A percentile compares a stretch with the other conserved stretches of the same genome.
Evolutionary conservation across 1,140 invertebrate species (phyloP).

Genomic region (Chrysomallon squamiferum): DNA sequence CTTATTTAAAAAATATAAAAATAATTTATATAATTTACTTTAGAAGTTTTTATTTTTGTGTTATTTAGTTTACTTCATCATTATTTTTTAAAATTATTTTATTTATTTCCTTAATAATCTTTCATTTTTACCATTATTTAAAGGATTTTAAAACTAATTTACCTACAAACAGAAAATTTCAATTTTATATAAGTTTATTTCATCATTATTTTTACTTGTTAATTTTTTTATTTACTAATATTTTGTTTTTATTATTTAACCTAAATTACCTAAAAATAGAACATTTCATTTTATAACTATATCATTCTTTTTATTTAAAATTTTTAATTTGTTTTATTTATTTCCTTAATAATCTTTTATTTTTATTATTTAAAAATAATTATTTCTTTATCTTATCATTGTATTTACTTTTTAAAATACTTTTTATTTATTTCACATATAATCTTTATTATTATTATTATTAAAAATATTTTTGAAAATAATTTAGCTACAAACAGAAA

Average conservation of each 20-base stretch:
- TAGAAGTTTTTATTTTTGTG: too few relatives aligned
- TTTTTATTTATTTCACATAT: background rate
- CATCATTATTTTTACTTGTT: background rate
- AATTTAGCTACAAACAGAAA: too few relatives aligned
- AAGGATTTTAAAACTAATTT: background rate
- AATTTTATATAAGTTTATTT: background rate
- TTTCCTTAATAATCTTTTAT: background rate
- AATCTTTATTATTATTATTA: background rate
- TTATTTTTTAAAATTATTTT: too few relatives aligned
- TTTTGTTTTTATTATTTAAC: background rate
- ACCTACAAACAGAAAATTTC: background rate
- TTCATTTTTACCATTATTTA: background rate
- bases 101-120: too few relatives aligned
- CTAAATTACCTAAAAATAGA: background rate
- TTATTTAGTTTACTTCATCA: too few relatives aligned
- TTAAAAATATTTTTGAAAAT: too few relatives aligned
- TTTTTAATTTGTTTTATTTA: background rate
- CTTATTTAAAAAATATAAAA: too few relatives aligned
- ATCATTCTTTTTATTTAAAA: background rate
- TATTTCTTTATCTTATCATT: too few relatives aligned
- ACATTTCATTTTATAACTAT: background rate
- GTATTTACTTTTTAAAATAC: background rate
- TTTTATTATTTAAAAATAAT: too few relatives aligned
- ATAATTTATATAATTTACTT: too few relatives aligned
- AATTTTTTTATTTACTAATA: background rate